Evolutionary conservation across 2,113 vertebrate species (phyloP), one percentile per base, ranked within the genome.

Genomic region (Crotalus tigris): DNA sequence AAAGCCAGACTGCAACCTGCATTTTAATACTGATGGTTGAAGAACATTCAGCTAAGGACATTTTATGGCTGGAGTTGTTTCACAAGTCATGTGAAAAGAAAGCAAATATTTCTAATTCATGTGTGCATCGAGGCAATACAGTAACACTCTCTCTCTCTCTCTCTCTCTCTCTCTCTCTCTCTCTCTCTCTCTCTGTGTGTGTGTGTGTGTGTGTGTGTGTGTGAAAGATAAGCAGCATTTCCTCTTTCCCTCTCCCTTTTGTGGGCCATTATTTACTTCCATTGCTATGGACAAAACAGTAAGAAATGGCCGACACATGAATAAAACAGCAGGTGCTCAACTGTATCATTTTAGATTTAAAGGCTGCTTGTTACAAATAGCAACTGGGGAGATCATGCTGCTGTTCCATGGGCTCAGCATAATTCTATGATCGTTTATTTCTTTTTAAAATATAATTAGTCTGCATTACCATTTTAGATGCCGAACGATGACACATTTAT

Each of bases 371-470:
- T 90, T 91, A 69, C 88, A 19, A 54, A 94, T 89, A 54, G 54
- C 69, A 91, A 46, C 93, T 23, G 3, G 94, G 93, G 85, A 94
- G 4, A 26, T 85, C 92, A 95, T n/a, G 54, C 0, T 2, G 93
- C 33, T 94, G 46, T 54, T 94, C 61, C 89, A 9, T 96, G 53
- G 91, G 75, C 53, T 58, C 94, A 54, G 33, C 92, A 91, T 59
- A 96, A 95, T 12, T 29, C 92, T 5, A 13, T 92, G 88, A 95
- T 61, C 44, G 29, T 51, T 69, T 49, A 53, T 87, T 85, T 94
- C 53, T 33, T 88, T 93, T 96, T 94, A 87, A 95, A 95, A 86
- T 95, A 88, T 51, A 92, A 95, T 75, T 90, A 90, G 46, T 29
- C 44, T 55, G 24, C 19, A 57, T 87, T 94, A 95, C 94, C 93